These are phyloP conservation scores for Rhabdophis nuchalis DNA, from an alignment of 2,797 vertebrate species.

Conservation along the genomic window DNA sequence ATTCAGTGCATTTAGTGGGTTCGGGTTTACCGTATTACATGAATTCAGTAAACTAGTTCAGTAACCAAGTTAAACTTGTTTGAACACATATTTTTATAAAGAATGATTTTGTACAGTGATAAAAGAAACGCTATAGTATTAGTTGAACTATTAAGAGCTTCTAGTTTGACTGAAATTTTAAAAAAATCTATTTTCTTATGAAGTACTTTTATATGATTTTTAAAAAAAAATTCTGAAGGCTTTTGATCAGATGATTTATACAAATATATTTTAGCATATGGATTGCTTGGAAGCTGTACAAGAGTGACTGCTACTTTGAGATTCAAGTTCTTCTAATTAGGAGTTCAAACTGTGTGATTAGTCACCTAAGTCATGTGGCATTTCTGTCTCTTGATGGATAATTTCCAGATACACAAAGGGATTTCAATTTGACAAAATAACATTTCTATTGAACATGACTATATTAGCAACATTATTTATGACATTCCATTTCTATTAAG, in stretches of 20 bases:
- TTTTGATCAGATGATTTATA: conserved; percentile 28
- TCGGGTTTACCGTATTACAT: not conserved
- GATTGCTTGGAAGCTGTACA: conserved; percentile 32
- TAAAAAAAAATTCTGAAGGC: not conserved
- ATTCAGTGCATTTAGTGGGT: not conserved
- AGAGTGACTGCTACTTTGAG: conserved; percentile 27
- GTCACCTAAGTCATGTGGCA: conserved; percentile 36
- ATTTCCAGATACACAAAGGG: conserved; percentile 24
- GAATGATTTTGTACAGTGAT: not conserved
- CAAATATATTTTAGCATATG: conserved; percentile 28
- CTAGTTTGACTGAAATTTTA: not conserved
- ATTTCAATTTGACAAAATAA: conserved; percentile 21
- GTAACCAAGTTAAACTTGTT: not conserved
- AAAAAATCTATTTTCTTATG: not conserved
- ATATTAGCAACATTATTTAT: conserved; percentile 26
- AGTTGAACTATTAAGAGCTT: conserved; percentile 5
- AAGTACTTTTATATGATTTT: not conserved
- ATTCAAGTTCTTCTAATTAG: conserved; percentile 37
- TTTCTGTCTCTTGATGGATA: conserved; percentile 32
- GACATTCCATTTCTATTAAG: conserved; percentile 1
- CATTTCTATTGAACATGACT: conserved; percentile 6
- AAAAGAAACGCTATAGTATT: not conserved
- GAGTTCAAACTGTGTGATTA: conserved; percentile 40
- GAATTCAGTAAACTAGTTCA: not conserved
- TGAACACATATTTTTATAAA: not conserved